A percentile compares a stretch with the other conserved stretches of the same genome.
These are phyloP conservation scores for Crocallis elinguaria DNA, from an alignment of 2,888 invertebrate species.

Conservation along the genomic window DNA sequence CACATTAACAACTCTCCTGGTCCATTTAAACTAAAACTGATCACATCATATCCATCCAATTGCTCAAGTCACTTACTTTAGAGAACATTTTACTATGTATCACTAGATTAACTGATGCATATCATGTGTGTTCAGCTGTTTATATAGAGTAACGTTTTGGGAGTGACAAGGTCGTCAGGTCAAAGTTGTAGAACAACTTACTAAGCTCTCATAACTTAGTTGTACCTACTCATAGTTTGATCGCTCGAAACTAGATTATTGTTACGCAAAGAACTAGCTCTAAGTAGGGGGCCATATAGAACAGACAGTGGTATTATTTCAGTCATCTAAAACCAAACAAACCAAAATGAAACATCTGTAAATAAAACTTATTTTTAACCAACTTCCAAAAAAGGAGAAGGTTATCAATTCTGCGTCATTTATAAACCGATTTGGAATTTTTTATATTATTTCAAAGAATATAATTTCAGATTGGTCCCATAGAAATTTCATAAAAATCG, in stretches of 20 bases:
- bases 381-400: too few species aligned
- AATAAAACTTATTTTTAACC: too few species aligned
- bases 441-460: too few species aligned
- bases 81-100: slow-evolving; percentile 66
- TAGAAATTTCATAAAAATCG: too few species aligned
- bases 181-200: slow-evolving; percentile 39
- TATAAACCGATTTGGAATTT: too few species aligned
- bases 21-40: not conserved
- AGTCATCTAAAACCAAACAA: too few species aligned
- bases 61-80: slow-evolving; percentile 61
- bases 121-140: slow-evolving; percentile 48
- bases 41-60: not conserved
- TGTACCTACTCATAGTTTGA: slow-evolving; percentile 3
- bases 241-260: slow-evolving; percentile 6
- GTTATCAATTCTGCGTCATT: too few species aligned
- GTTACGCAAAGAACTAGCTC: slow-evolving; percentile 8
- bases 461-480: too few species aligned
- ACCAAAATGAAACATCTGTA: too few species aligned
- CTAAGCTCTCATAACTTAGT: slow-evolving; percentile 15
- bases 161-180: slow-evolving; percentile 67
- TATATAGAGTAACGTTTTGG: slow-evolving; percentile 63
- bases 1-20: not conserved
- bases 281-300: not conserved
- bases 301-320: not conserved
- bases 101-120: slow-evolving; percentile 61